Evolutionary conservation across 2,113 vertebrate genomes (phyloP).

Genomic region (Scatophagus argus): DNA sequence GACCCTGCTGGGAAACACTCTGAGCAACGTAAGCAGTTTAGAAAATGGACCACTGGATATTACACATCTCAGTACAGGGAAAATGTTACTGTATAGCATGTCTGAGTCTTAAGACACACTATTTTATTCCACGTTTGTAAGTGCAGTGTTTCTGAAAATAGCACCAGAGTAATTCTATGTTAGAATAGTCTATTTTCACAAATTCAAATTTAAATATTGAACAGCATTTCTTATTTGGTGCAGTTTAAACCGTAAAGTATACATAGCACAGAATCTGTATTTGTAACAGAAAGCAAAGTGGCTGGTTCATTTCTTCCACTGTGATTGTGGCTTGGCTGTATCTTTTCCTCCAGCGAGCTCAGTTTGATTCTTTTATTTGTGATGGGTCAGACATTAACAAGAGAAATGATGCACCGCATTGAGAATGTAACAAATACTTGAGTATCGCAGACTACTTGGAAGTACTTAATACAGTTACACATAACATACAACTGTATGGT

Average conservation of each 20-base stretch:
- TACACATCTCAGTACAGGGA: background rate
- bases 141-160: background rate
- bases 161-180: background rate
- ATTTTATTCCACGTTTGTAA: background rate
- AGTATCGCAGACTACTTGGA: too few species aligned
- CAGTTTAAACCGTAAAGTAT: background rate
- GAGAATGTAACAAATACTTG: background rate
- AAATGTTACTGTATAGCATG: background rate
- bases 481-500: too few species aligned
- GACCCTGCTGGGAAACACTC: conserved; percentile 19
- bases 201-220: background rate
- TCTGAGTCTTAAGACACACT: background rate
- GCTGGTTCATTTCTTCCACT: conserved; percentile 20
- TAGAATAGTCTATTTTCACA: background rate
- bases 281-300: background rate
- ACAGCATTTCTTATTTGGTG: background rate
- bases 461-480: too few species aligned
- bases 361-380: background rate
- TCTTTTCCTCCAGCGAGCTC: background rate
- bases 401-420: background rate
- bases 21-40: background rate
- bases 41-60: conserved; percentile 1
- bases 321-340: conserved; percentile 2
- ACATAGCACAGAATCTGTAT: background rate
- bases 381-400: background rate